phyloP scores from a whole-genome alignment of 2,888 invertebrate species.

The Ophonus ardosiacus region DNA sequence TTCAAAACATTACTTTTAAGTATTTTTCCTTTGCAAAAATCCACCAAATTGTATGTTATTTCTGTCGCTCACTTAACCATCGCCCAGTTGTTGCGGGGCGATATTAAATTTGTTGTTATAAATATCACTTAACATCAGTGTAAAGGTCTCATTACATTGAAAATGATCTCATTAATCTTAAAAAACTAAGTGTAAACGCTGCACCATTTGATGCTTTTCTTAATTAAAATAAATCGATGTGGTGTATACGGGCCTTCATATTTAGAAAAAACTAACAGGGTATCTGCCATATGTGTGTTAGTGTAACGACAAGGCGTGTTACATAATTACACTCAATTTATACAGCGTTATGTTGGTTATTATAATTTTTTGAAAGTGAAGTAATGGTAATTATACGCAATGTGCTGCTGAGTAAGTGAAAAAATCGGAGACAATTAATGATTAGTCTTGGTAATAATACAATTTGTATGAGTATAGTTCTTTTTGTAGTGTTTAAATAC shows the following conservation, averaged over 20 bases:
- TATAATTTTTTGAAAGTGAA: conserved; percentile 42
- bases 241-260: conserved; percentile 26
- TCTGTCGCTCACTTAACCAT: too few species aligned
- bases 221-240: conserved; percentile 39
- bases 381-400: conserved; percentile 22
- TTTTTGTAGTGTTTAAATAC: conserved; percentile 14
- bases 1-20: too few species aligned
- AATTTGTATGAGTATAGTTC: conserved; percentile 11
- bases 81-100: too few species aligned
- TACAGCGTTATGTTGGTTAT: conserved; percentile 30
- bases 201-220: not conserved
- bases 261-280: conserved; percentile 3
- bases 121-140: not conserved
- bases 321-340: conserved; percentile 41
- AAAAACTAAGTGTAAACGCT: not conserved
- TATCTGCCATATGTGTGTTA: conserved; percentile 3
- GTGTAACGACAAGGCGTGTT: conserved; percentile 28
- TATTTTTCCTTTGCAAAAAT: too few species aligned
- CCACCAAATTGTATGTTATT: too few species aligned
- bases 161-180: not conserved
- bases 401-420: conserved; percentile 9
- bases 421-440: conserved; percentile 24
- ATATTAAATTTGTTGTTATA: too few species aligned
- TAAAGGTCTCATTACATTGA: not conserved
- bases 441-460: conserved; percentile 37